Conservation (phyloP, 2,113 vertebrate species). For the Nothocercus nigrocapillus region DNA sequence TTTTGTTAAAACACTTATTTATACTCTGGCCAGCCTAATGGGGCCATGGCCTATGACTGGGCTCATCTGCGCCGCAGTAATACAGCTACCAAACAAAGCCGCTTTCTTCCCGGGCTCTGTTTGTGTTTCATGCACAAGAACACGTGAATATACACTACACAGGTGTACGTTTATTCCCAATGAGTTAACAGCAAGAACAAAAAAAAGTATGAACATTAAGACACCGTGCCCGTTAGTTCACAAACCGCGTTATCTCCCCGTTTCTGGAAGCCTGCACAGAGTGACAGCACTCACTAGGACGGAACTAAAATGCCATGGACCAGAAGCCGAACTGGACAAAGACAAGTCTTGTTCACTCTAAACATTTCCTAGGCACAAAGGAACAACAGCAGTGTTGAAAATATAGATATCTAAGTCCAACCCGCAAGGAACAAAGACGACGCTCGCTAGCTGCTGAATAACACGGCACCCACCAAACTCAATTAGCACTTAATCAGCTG, state of each 20-base stretch:
- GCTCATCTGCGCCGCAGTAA: neutral
- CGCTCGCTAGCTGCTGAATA: constrained; percentile 12
- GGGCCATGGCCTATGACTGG: neutral
- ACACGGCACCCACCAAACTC: neutral
- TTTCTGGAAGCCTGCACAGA: neutral
- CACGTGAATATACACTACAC: neutral
- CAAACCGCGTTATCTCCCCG: neutral
- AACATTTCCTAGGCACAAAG: neutral
- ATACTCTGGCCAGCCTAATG: constrained; percentile 17
- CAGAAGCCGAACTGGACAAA: constrained; percentile 16
- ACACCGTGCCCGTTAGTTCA: neutral
- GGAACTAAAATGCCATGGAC: neutral
- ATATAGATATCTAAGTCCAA: neutral
- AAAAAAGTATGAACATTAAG: neutral
- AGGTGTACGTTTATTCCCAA: neutral
- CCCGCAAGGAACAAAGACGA: neutral
- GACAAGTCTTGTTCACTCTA: neutral
- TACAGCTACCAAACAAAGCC: neutral
- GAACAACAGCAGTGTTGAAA: neutral
- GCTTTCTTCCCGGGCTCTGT: neutral
- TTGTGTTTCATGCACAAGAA: neutral
- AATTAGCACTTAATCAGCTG: constrained; percentile 41
- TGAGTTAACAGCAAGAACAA: neutral
- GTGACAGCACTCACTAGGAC: constrained; percentile 14
- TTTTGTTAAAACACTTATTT: constrained; percentile 47